A percentile compares a stretch with the other conserved stretches of the same genome.
Evolutionary conservation across 2,888 invertebrate genomes (phyloP).

Genomic region (Cerastis rubricosa): DNA sequence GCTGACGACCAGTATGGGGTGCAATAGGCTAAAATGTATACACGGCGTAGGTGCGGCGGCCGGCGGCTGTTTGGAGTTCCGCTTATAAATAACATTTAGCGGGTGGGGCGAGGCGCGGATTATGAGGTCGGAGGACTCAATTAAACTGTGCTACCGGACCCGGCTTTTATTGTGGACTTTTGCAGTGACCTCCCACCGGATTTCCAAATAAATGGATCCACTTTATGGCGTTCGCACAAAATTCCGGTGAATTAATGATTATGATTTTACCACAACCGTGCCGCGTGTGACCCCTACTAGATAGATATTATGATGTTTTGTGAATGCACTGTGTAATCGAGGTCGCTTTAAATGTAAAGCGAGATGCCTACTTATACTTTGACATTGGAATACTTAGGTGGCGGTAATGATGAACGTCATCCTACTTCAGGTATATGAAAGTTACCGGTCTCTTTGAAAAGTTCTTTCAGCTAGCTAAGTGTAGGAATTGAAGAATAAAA

Average conservation of each 20-base stretch:
- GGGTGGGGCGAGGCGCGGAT: slow-evolving; percentile 85
- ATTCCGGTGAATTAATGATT: slow-evolving; percentile 78
- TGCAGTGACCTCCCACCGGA: slow-evolving; percentile 87
- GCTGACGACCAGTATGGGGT: slow-evolving; percentile 71
- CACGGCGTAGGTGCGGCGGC: slow-evolving; percentile 76
- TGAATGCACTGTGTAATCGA: slow-evolving; percentile 24
- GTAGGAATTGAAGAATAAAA: slow-evolving; percentile 29
- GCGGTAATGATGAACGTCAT: neutral
- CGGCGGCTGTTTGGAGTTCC: slow-evolving; percentile 81
- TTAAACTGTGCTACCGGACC: slow-evolving; percentile 89
- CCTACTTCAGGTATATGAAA: neutral
- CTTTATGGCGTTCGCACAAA: slow-evolving; percentile 82
- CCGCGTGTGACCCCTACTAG: slow-evolving; percentile 44
- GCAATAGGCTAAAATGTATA: slow-evolving; percentile 84
- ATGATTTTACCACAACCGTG: slow-evolving; percentile 73
- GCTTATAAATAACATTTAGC: slow-evolving; percentile 90
- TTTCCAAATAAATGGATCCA: slow-evolving; percentile 87
- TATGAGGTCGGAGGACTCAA: slow-evolving; percentile 90
- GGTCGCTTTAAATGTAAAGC: slow-evolving; percentile 4
- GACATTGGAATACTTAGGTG: neutral
- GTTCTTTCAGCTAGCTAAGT: slow-evolving; percentile 7
- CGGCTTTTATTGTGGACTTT: slow-evolving; percentile 89
- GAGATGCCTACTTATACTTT: neutral
- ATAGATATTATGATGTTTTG: slow-evolving; percentile 40
- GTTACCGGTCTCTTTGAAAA: slow-evolving; percentile 11